phyloP scores from a whole-genome alignment of 2,113 vertebrate species.

The Euleptes europaea region DNA sequence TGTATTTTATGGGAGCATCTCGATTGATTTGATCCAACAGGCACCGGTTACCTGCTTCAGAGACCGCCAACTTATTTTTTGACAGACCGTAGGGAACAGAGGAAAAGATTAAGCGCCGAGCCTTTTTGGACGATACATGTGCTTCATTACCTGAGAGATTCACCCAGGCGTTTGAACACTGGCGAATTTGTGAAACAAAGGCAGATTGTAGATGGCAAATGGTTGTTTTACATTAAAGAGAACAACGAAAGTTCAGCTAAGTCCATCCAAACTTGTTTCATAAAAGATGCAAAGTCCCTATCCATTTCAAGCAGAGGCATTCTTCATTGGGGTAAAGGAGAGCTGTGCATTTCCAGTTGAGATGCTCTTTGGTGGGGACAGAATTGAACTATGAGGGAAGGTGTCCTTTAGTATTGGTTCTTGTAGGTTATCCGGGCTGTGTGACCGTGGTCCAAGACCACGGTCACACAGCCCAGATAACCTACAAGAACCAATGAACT shows the following conservation, averaged over 20 bases:
- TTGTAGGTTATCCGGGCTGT: no score
- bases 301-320: background rate
- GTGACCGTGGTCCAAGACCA: no score
- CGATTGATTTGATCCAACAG: background rate
- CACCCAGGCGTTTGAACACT: conserved; percentile 3
- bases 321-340: background rate
- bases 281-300: background rate
- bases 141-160: background rate
- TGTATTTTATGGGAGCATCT: background rate
- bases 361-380: background rate
- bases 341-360: background rate
- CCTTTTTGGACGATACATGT: background rate
- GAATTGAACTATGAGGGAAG: background rate
- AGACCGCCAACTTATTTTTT: accelerated
- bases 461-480: no score
- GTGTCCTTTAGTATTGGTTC: background rate
- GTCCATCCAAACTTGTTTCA: background rate
- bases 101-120: background rate
- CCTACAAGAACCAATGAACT: no score
- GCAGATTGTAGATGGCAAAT: background rate
- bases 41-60: background rate
- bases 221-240: background rate
- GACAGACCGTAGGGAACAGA: background rate
- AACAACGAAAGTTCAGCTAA: background rate
- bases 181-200: background rate